Percentiles rank a stretch among this genome's conserved stretches.
Conservation (phyloP, 2,888 invertebrate genomes). For the Tiphia femorata region DNA sequence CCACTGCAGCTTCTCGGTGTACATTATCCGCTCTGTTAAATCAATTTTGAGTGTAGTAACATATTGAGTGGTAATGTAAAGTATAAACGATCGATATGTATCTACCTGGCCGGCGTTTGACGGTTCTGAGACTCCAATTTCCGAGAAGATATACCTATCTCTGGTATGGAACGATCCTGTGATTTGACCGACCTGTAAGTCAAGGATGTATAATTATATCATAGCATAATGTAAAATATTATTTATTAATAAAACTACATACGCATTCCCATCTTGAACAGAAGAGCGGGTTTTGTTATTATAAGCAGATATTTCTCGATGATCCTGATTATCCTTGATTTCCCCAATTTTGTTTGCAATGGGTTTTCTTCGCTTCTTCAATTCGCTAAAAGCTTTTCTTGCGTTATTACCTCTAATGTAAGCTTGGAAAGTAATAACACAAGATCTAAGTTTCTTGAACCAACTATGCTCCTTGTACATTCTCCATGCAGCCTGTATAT, state of each 20-base stretch:
- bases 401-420: slow-evolving; percentile 78
- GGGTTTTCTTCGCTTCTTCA: slow-evolving; percentile 60
- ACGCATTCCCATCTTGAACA: slow-evolving; percentile 37
- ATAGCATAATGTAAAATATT: no score
- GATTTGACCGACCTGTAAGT: slow-evolving; percentile 19
- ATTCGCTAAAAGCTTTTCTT: slow-evolving; percentile 73
- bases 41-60: background rate
- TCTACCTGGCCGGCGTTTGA: slow-evolving; percentile 32
- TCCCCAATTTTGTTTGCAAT: slow-evolving; percentile 25
- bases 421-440: slow-evolving; percentile 79
- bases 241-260: slow-evolving; percentile 12
- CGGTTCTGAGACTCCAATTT: slow-evolving; percentile 48
- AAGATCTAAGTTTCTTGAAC: slow-evolving; percentile 75
- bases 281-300: slow-evolving; percentile 23
- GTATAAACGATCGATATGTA: background rate
- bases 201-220: background rate
- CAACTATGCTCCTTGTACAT: slow-evolving; percentile 77
- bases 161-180: slow-evolving; percentile 35
- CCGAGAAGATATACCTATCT: slow-evolving; percentile 31
- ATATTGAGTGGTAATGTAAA: background rate
- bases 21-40: slow-evolving; percentile 61
- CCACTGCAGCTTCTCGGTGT: slow-evolving; percentile 52
- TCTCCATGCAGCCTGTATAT: slow-evolving; percentile 86
- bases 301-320: slow-evolving; percentile 21
- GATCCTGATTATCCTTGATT: slow-evolving; percentile 29